These are phyloP conservation scores for Gouania willdenowi DNA, from an alignment of 2,797 vertebrate genomes.

Conservation along the genomic window DNA sequence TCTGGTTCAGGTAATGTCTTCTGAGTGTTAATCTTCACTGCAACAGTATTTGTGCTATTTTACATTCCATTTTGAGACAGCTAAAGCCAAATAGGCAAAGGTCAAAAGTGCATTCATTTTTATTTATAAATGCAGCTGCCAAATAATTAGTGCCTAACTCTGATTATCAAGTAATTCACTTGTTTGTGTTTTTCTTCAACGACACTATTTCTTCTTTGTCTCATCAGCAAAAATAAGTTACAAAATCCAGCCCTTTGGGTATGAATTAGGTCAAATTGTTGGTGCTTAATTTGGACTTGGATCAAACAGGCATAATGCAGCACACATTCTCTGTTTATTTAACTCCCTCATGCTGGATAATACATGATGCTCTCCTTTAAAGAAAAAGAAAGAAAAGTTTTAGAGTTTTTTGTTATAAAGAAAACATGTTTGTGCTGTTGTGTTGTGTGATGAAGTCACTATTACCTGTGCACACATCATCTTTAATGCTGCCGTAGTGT, in stretches of 20 bases:
- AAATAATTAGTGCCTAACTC: background rate
- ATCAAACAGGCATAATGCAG: slow-evolving; percentile 50
- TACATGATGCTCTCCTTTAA: slow-evolving; percentile 43
- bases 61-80: background rate
- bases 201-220: slow-evolving; percentile 60
- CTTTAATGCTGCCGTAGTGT: no score
- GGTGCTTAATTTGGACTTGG: slow-evolving; percentile 55
- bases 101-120: slow-evolving; percentile 36
- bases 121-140: slow-evolving; percentile 17
- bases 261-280: slow-evolving; percentile 69
- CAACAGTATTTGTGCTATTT: slow-evolving; percentile 3
- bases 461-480: no score
- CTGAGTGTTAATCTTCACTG: background rate
- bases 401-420: no score
- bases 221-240: slow-evolving; percentile 66
- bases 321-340: slow-evolving; percentile 51
- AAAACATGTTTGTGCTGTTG: no score
- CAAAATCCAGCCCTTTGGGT: slow-evolving; percentile 50
- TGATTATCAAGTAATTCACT: slow-evolving; percentile 44
- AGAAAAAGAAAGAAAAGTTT: no score
- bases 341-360: slow-evolving; percentile 43
- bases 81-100: slow-evolving; percentile 25
- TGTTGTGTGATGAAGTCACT: no score
- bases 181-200: slow-evolving; percentile 65
- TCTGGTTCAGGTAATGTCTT: slow-evolving; percentile 36